phyloP scores from a whole-genome alignment of 1,140 invertebrate species.

The Drosophila bifasciata region DNA sequence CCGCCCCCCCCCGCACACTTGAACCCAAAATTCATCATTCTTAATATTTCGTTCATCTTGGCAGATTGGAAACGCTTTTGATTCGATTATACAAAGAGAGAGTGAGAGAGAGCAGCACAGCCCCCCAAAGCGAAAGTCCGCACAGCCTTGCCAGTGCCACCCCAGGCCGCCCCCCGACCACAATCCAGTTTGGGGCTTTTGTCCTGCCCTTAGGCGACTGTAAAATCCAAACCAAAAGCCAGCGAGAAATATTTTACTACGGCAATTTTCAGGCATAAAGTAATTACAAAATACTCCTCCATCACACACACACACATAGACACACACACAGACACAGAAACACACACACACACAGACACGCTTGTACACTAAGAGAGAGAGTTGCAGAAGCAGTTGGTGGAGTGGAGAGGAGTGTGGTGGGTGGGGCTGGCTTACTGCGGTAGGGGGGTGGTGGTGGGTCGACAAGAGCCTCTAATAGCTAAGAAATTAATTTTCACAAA shows the following conservation, averaged over 20 bases:
- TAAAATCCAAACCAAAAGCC: slow-evolving; percentile 58
- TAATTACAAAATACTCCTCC: slow-evolving; percentile 78
- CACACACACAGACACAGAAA: slow-evolving; percentile 23
- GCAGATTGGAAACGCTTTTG: slow-evolving; percentile 54
- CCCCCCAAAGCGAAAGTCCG: too few relatives aligned
- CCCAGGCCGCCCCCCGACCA: not conserved
- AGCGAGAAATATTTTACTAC: slow-evolving; percentile 71
- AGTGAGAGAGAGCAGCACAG: slow-evolving; percentile 28
- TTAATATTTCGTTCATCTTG: slow-evolving; percentile 19
- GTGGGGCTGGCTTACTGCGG: too few relatives aligned
- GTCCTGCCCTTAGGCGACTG: slow-evolving; percentile 14
- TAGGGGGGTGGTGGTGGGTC: not conserved
- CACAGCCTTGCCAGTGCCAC: not conserved
- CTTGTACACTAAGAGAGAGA: slow-evolving; percentile 19
- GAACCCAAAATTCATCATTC: not conserved
- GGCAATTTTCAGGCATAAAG: slow-evolving; percentile 79
- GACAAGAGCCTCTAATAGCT: slow-evolving; percentile 68
- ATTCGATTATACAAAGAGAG: slow-evolving; percentile 50
- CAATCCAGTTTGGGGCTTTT: slow-evolving; percentile 8
- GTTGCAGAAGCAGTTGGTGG: slow-evolving; percentile 8
- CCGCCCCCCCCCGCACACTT: too few relatives aligned
- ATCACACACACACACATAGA: slow-evolving; percentile 25
- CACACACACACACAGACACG: slow-evolving; percentile 21
- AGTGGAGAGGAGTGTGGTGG: not conserved
- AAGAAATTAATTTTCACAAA: slow-evolving; percentile 82